phyloP scores from a whole-genome alignment of 2,113 vertebrate genomes.

The Cynopterus brachyotis region DNA sequence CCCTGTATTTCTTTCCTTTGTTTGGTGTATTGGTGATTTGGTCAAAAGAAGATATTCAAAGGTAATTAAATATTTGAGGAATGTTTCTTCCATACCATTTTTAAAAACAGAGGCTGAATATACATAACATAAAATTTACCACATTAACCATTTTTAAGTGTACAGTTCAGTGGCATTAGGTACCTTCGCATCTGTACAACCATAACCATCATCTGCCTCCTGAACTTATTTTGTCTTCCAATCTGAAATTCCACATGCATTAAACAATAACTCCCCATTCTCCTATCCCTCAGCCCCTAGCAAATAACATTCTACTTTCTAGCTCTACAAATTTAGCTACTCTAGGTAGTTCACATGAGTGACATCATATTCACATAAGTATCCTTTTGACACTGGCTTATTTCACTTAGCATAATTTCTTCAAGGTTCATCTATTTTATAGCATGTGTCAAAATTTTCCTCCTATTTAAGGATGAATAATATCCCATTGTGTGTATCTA shows the following conservation, averaged over 20 bases:
- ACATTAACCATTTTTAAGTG: not conserved
- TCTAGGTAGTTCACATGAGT: not conserved
- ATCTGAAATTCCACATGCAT: not conserved
- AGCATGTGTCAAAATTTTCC: too few species aligned
- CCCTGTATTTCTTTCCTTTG: not conserved
- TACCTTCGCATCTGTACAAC: not conserved
- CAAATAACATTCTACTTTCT: not conserved
- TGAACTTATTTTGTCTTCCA: not conserved
- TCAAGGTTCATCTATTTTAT: too few species aligned
- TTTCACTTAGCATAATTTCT: too few species aligned
- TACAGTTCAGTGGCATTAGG: not conserved
- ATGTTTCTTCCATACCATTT: not conserved
- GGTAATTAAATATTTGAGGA: not conserved
- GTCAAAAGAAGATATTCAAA: conserved; percentile 23
- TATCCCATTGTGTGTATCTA: too few species aligned
- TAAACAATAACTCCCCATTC: not conserved
- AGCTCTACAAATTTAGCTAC: not conserved
- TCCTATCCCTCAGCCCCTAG: not conserved
- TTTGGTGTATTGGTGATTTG: not conserved
- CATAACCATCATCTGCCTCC: not conserved
- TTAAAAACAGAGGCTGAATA: not conserved
- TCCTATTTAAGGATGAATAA: too few species aligned
- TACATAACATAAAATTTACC: not conserved
- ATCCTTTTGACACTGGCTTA: too few species aligned
- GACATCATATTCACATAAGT: not conserved